Evolutionary conservation across 2,888 invertebrate genomes (phyloP).

Genomic region (Drosophila ustulata): DNA sequence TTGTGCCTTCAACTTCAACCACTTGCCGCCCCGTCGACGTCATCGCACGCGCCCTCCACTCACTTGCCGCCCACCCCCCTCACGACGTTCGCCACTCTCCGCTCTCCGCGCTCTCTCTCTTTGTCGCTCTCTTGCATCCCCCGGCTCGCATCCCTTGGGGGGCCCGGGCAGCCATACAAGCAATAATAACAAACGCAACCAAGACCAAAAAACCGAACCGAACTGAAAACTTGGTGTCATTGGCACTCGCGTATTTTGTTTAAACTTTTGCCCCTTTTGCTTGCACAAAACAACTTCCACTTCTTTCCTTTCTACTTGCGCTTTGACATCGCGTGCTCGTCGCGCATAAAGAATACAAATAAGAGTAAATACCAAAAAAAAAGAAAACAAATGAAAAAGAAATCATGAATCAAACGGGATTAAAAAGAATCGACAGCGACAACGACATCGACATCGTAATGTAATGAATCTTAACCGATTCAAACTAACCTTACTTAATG

Average conservation of each 20-base stretch:
- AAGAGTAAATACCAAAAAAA: slow-evolving; percentile 21
- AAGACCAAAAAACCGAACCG: slow-evolving; percentile 5
- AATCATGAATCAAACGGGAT: slow-evolving; percentile 46
- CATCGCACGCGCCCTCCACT: slow-evolving; percentile 40
- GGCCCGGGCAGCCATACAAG: slow-evolving; percentile 48
- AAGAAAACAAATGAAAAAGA: no score
- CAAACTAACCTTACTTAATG: slow-evolving; percentile 15
- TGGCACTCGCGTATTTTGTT: slow-evolving; percentile 53
- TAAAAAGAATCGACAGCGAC: slow-evolving; percentile 22
- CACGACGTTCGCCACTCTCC: neutral
- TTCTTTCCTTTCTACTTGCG: slow-evolving; percentile 7
- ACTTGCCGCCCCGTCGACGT: slow-evolving; percentile 65
- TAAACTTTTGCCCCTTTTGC: slow-evolving; percentile 45
- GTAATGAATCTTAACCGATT: slow-evolving; percentile 9
- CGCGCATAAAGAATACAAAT: slow-evolving; percentile 32
- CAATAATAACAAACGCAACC: slow-evolving; percentile 32
- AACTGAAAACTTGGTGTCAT: slow-evolving; percentile 54
- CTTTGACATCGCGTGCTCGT: slow-evolving; percentile 37
- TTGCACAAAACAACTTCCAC: neutral
- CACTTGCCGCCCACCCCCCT: neutral
- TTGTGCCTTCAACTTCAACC: slow-evolving; percentile 69
- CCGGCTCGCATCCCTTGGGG: slow-evolving; percentile 8
- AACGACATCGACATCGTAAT: slow-evolving; percentile 5
- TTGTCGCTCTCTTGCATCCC: neutral
- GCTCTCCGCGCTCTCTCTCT: neutral